These are phyloP conservation scores for Fundulus diaphanus DNA, from an alignment of 2,797 vertebrate species.

Conservation along the genomic window DNA sequence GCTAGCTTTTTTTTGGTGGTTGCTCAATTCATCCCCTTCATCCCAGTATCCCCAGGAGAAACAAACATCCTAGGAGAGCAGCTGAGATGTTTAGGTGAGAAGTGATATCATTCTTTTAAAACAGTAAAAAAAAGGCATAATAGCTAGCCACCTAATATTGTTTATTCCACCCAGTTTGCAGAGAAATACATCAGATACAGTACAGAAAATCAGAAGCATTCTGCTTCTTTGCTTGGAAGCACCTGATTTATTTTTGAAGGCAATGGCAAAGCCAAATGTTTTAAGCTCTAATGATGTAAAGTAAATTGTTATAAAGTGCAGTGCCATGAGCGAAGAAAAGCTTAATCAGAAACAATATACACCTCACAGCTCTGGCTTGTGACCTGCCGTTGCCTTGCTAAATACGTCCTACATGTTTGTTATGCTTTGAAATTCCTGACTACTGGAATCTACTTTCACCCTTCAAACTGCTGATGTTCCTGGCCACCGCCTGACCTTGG, in stretches of 20 bases:
- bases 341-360: slow-evolving; percentile 80
- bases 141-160: slow-evolving; percentile 19
- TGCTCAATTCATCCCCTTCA: slow-evolving; percentile 63
- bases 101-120: slow-evolving; percentile 49
- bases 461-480: slow-evolving; percentile 68
- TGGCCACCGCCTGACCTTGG: slow-evolving; percentile 48
- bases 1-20: slow-evolving; percentile 64
- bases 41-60: slow-evolving; percentile 33
- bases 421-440: slow-evolving; percentile 80
- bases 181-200: neutral
- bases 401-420: slow-evolving; percentile 82
- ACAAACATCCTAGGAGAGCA: slow-evolving; percentile 18
- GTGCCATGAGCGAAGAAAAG: slow-evolving; percentile 58
- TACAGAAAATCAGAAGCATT: slow-evolving; percentile 15
- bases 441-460: slow-evolving; percentile 81
- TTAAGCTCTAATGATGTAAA: slow-evolving; percentile 72
- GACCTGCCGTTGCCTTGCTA: slow-evolving; percentile 63
- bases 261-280: slow-evolving; percentile 76
- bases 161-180: slow-evolving; percentile 18
- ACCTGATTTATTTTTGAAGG: slow-evolving; percentile 70
- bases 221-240: slow-evolving; percentile 36
- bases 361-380: slow-evolving; percentile 54
- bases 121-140: slow-evolving; percentile 30
- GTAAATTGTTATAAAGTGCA: slow-evolving; percentile 74
- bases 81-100: slow-evolving; percentile 66